Conservation (phyloP, 2,113 vertebrate species). For the Pimephales promelas region DNA sequence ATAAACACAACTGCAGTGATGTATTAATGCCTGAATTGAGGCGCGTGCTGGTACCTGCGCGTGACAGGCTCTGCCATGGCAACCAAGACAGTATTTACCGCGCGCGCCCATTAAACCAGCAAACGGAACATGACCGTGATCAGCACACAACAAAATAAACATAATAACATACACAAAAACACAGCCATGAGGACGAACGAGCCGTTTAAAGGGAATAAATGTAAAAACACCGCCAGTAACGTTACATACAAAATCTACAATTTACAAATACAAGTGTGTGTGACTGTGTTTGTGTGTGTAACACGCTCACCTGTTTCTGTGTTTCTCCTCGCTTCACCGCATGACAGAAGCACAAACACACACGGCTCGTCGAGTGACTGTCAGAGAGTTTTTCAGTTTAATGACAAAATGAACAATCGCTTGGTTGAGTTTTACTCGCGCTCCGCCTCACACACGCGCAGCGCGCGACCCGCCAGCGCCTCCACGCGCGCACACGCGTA, state of each 20-base stretch:
- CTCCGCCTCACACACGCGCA: conserved; percentile 6
- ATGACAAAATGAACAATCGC: neutral
- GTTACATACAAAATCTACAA: too few species aligned
- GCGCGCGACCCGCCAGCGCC: conserved; percentile 12
- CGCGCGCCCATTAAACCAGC: conserved; percentile 6
- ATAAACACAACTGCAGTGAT: too few species aligned
- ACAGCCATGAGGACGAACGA: neutral
- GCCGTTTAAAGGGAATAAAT: neutral
- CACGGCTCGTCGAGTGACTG: neutral
- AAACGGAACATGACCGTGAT: neutral
- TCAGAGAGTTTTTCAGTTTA: conserved; percentile 24
- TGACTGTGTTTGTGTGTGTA: neutral
- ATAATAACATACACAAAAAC: neutral
- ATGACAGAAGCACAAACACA: conserved; percentile 26
- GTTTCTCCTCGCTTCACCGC: neutral
- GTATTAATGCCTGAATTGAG: neutral
- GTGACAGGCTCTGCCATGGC: conserved; percentile 29
- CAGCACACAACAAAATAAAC: neutral
- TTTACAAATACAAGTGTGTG: too few species aligned
- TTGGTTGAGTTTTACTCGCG: conserved; percentile 13
- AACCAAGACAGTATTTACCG: conserved; percentile 26
- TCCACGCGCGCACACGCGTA: neutral
- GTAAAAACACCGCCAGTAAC: neutral
- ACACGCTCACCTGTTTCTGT: conserved; percentile 16
- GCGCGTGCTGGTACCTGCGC: conserved; percentile 24